Evolutionary conservation across 2,797 vertebrate genomes (phyloP).

Genomic region (Carcharodon carcharias): DNA sequence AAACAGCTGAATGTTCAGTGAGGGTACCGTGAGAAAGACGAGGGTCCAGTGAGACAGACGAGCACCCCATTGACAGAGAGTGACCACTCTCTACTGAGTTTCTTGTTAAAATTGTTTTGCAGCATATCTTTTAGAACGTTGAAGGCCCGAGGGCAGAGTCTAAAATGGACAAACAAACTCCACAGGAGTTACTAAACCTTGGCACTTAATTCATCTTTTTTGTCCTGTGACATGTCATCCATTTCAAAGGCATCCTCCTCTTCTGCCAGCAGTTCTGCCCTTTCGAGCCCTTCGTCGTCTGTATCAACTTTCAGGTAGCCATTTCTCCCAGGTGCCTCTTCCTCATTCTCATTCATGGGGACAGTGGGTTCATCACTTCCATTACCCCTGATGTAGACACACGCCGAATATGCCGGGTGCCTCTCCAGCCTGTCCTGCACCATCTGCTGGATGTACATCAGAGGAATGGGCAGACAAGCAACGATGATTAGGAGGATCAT

Average conservation of each 20-base stretch:
- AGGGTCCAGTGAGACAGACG: neutral
- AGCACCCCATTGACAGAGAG: neutral
- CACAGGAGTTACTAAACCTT: neutral
- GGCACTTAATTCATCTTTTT: neutral
- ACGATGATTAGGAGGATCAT: slow-evolving; percentile 55
- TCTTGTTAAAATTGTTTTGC: neutral
- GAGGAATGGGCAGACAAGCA: slow-evolving; percentile 64
- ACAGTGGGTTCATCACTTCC: slow-evolving; percentile 30
- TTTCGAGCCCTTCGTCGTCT: slow-evolving; percentile 39
- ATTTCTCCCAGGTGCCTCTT: neutral
- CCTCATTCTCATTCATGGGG: neutral
- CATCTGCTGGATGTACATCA: slow-evolving; percentile 50
- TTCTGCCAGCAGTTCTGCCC: neutral
- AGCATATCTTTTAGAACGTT: neutral
- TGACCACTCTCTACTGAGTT: neutral
- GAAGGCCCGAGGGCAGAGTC: neutral
- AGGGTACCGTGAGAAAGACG: neutral
- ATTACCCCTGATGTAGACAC: slow-evolving; percentile 39
- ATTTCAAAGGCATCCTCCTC: slow-evolving; percentile 25
- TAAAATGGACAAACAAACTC: neutral
- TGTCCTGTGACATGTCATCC: neutral
- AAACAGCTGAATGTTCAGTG: neutral
- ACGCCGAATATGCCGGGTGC: slow-evolving; percentile 5
- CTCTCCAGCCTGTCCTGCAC: slow-evolving; percentile 42
- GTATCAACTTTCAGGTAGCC: slow-evolving; percentile 42